Conservation (phyloP, 2,113 vertebrate genomes). For the Pagrus major region DNA sequence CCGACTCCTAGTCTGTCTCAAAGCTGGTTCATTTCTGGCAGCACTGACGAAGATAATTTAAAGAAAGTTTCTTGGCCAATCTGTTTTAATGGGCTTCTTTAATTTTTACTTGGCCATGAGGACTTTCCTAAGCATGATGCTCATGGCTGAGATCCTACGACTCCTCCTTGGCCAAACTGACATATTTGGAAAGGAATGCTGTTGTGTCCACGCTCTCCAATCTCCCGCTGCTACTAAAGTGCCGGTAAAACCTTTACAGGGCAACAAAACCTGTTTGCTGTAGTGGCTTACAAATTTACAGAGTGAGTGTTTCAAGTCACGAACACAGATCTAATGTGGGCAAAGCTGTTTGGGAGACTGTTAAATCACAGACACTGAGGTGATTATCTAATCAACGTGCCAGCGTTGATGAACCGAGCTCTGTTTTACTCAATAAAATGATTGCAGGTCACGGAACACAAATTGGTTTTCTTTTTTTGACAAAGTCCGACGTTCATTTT, state of each 20-base stretch:
- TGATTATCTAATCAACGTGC: constrained; percentile 67
- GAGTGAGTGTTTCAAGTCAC: constrained; percentile 86
- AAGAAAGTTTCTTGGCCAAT: constrained; percentile 58
- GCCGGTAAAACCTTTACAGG: constrained; percentile 86
- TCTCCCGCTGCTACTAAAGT: constrained; percentile 85
- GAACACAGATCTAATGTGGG: constrained; percentile 79
- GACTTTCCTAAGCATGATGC: constrained; percentile 62
- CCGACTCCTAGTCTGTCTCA: constrained; percentile 15
- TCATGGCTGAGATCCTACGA: constrained; percentile 56
- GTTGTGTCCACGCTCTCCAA: constrained; percentile 74
- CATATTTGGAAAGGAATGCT: constrained; percentile 86
- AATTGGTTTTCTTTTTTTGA: neutral
- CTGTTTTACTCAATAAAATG: constrained; percentile 68
- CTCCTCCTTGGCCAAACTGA: constrained; percentile 80
- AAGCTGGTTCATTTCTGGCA: constrained; percentile 40
- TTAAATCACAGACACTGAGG: constrained; percentile 70
- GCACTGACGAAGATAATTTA: constrained; percentile 22
- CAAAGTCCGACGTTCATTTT: neutral
- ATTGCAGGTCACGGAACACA: constrained; percentile 69
- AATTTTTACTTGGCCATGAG: constrained; percentile 62
- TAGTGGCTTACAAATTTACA: constrained; percentile 83
- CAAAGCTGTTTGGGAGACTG: constrained; percentile 68
- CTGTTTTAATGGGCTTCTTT: constrained; percentile 63
- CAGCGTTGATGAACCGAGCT: constrained; percentile 63
- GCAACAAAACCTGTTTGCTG: constrained; percentile 84